Evolutionary conservation across 2,888 invertebrate species (phyloP).

Genomic region (Drosophila sordidapex): DNA sequence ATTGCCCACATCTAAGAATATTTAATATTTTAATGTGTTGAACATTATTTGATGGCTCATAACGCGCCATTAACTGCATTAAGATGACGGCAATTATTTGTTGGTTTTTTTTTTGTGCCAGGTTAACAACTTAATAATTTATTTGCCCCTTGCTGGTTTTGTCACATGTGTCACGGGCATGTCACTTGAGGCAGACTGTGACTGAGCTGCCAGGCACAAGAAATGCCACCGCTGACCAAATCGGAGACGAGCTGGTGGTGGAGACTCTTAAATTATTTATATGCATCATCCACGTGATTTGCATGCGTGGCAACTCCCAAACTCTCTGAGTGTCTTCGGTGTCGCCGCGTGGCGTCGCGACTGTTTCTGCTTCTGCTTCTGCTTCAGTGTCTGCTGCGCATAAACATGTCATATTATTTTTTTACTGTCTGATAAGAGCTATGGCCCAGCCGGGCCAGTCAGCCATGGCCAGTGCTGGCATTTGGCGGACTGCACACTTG

Average conservation of each 20-base stretch:
- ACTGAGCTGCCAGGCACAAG: neutral
- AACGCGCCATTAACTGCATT: slow-evolving; percentile 29
- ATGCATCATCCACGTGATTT: slow-evolving; percentile 61
- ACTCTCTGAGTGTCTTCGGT: slow-evolving; percentile 53
- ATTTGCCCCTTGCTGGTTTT: slow-evolving; percentile 44
- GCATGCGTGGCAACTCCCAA: slow-evolving; percentile 68
- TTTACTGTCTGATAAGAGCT: slow-evolving; percentile 73
- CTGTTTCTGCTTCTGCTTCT: slow-evolving; percentile 1
- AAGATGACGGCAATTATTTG: slow-evolving; percentile 53
- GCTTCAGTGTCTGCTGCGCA: slow-evolving; percentile 58
- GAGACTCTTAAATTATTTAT: slow-evolving; percentile 69
- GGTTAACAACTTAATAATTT: slow-evolving; percentile 77
- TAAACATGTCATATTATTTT: slow-evolving; percentile 78
- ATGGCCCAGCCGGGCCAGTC: slow-evolving; percentile 39
- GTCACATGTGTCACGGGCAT: slow-evolving; percentile 62
- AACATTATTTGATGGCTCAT: slow-evolving; percentile 4
- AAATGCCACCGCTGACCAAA: slow-evolving; percentile 2
- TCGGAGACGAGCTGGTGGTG: neutral
- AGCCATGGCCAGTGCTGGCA: slow-evolving; percentile 26
- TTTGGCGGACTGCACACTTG: slow-evolving; percentile 55
- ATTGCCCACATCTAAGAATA: neutral
- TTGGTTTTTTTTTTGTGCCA: slow-evolving; percentile 41
- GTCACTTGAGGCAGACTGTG: slow-evolving; percentile 35
- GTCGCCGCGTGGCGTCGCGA: slow-evolving; percentile 48
- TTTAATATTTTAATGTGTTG: neutral